These are phyloP conservation scores for Scaptodrosophila lebanonensis DNA, from an alignment of 1,140 invertebrate species.

Conservation along the genomic window DNA sequence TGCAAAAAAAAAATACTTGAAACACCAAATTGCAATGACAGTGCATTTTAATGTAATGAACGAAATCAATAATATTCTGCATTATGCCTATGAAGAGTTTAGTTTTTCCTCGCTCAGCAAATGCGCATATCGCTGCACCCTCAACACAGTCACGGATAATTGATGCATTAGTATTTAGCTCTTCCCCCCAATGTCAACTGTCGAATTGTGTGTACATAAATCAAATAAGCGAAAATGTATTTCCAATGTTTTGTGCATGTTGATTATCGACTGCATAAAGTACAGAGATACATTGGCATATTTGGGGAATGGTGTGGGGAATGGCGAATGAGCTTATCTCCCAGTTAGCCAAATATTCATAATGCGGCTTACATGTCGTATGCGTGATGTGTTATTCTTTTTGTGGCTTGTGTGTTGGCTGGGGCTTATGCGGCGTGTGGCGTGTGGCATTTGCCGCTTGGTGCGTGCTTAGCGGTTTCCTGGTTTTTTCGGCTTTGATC, in stretches of 20 bases:
- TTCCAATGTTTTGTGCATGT: constrained; percentile 65
- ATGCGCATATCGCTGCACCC: no score
- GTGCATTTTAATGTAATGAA: no score
- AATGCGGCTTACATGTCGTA: constrained; percentile 72
- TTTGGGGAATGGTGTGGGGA: background rate
- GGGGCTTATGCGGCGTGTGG: constrained; percentile 5
- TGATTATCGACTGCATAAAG: constrained; percentile 56
- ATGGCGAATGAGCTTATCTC: constrained; percentile 3
- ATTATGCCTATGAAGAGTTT: no score
- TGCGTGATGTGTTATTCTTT: constrained; percentile 70
- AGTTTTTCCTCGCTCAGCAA: no score
- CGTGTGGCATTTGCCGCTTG: constrained; percentile 3
- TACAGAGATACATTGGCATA: background rate
- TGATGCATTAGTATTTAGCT: no score
- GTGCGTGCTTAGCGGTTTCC: constrained; percentile 56
- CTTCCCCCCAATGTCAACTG: constrained; percentile 62
- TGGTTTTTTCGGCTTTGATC: constrained; percentile 42
- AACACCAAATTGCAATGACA: no score
- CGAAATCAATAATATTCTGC: no score
- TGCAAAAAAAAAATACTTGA: no score
- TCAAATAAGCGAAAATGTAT: constrained; percentile 69
- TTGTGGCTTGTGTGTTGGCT: constrained; percentile 28
- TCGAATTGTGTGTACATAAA: constrained; percentile 59
- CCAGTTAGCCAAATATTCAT: constrained; percentile 68
- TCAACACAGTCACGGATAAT: no score